These are phyloP conservation scores for Enteromius argenteus DNA, from an alignment of 2,797 vertebrate genomes.

Conservation along the genomic window DNA sequence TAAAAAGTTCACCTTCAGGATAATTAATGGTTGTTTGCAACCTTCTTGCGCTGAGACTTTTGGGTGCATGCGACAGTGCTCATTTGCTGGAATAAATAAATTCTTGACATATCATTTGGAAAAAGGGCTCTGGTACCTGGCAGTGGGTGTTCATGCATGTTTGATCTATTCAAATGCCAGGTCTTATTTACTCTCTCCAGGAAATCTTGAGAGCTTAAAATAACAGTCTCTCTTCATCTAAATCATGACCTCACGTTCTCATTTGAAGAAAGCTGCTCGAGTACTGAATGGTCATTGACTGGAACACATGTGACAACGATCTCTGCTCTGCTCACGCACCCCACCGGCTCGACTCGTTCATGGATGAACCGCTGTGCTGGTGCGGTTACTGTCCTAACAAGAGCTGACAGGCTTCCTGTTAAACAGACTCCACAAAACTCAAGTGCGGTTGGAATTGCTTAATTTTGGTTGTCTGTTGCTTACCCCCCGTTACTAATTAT, in stretches of 20 bases:
- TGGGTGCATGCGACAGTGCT: not conserved
- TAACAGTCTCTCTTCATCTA: conserved; percentile 50
- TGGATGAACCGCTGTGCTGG: not conserved
- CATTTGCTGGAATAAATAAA: conserved; percentile 37
- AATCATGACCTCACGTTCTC: conserved; percentile 24
- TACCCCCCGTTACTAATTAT: conserved; percentile 15
- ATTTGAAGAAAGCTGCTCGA: conserved; percentile 6
- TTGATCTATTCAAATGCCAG: conserved; percentile 53
- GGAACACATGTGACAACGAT: conserved; percentile 49
- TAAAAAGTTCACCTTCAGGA: conserved; percentile 28
- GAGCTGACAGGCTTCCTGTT: conserved; percentile 46
- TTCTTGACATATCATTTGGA: conserved; percentile 30
- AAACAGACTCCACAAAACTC: conserved; percentile 33
- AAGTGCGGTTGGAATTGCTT: conserved; percentile 7
- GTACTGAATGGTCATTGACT: conserved; percentile 43
- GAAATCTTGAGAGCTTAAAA: conserved; percentile 16
- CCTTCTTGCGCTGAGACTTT: not conserved
- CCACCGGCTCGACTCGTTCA: not conserved
- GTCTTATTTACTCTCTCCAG: conserved; percentile 48
- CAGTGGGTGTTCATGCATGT: conserved; percentile 31
- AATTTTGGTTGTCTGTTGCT: conserved; percentile 23
- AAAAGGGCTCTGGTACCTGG: conserved; percentile 22
- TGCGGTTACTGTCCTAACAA: conserved; percentile 24
- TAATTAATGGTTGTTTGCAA: conserved; percentile 27
- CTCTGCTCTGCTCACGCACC: conserved; percentile 14